phyloP scores from a whole-genome alignment of 1,140 invertebrate genomes.

The Arion vulgaris region DNA sequence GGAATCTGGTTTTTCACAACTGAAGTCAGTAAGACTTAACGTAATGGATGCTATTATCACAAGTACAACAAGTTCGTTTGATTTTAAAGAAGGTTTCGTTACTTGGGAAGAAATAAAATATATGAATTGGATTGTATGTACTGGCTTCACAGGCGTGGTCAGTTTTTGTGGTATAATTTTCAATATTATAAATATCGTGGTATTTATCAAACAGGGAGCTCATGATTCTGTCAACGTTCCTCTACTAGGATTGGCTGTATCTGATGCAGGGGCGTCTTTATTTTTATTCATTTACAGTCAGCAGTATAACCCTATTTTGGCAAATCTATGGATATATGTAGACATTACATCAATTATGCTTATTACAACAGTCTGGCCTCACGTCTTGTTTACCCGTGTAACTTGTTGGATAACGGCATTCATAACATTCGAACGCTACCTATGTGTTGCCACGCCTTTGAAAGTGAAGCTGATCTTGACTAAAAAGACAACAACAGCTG shows the following conservation, averaged over 20 bases:
- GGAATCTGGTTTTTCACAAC: no score
- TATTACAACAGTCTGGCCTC: neutral
- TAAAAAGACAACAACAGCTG: neutral
- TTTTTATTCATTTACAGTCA: neutral
- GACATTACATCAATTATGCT: neutral
- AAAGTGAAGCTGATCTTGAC: slow-evolving; percentile 15
- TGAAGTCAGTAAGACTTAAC: no score
- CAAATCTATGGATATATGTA: neutral
- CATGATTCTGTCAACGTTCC: neutral
- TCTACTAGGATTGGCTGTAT: neutral
- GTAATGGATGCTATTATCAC: no score
- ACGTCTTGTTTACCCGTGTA: neutral
- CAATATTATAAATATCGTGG: neutral
- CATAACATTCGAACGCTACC: slow-evolving; percentile 23
- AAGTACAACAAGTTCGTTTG: neutral
- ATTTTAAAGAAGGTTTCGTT: neutral
- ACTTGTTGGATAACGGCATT: slow-evolving; percentile 18
- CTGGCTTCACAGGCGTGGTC: neutral
- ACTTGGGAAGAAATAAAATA: neutral
- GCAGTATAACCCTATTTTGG: neutral
- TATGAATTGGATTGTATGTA: neutral
- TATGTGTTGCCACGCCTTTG: slow-evolving; percentile 15
- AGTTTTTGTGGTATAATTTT: neutral
- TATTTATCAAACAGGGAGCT: neutral
- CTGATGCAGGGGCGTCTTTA: neutral